A percentile compares a stretch with the other conserved stretches of the same genome.
Evolutionary conservation across 2,888 invertebrate genomes (phyloP).

Genomic region (Chesias legatella): DNA sequence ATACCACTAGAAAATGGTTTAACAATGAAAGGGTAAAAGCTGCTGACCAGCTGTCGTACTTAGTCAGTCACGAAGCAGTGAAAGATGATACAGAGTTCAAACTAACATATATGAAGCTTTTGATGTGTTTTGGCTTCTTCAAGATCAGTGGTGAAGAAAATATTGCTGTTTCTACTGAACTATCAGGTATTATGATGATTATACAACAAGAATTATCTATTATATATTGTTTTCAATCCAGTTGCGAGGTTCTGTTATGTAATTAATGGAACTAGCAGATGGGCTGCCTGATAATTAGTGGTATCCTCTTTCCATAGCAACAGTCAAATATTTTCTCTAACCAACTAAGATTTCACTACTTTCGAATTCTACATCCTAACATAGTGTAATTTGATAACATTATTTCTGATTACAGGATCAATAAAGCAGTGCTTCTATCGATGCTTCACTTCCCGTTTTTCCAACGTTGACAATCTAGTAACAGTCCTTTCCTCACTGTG

Average conservation of each 20-base stretch:
- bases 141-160: constrained; percentile 75
- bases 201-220: background rate
- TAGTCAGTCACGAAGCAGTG: constrained; percentile 76
- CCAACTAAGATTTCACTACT: too few species aligned
- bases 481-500: constrained; percentile 80
- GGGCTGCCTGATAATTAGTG: too few species aligned
- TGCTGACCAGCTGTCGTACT: constrained; percentile 71
- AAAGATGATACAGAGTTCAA: constrained; percentile 83
- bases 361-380: too few species aligned
- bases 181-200: constrained; percentile 73
- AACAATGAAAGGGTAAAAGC: constrained; percentile 85
- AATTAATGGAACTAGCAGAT: too few species aligned
- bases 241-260: too few species aligned
- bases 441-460: constrained; percentile 84
- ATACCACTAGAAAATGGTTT: constrained; percentile 81
- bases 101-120: constrained; percentile 81
- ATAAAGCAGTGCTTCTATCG: constrained; percentile 85
- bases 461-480: constrained; percentile 82
- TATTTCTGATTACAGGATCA: constrained; percentile 58
- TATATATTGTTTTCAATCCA: too few species aligned
- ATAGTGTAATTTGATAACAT: too few species aligned
- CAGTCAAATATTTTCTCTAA: too few species aligned
- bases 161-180: constrained; percentile 77
- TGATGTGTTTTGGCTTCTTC: constrained; percentile 84
- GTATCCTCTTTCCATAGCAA: too few species aligned